Conservation (phyloP, 2,797 vertebrate species). For the Arctocebus calabarensis region DNA sequence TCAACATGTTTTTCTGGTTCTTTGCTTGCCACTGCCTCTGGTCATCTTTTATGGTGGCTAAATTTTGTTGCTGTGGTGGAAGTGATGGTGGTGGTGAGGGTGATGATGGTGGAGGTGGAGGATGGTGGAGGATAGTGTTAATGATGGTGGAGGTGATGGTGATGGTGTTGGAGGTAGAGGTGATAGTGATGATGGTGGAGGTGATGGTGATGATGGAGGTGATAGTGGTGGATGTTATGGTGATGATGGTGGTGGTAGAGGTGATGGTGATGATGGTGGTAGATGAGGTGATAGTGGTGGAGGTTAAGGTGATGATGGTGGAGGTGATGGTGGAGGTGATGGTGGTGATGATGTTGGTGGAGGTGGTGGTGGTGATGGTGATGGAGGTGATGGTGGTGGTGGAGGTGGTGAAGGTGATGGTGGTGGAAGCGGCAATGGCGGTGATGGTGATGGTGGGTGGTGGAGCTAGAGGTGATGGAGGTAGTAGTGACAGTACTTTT, state of each 20-base stretch:
- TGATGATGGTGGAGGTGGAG: not conserved
- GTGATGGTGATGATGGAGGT: too few species aligned
- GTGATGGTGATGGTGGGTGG: not conserved
- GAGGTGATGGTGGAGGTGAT: fast-evolving
- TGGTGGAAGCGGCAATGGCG: too few species aligned
- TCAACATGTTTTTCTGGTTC: fast-evolving
- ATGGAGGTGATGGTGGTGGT: not conserved
- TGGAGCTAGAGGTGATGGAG: too few species aligned
- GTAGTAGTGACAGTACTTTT: not conserved
- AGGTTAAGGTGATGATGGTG: fast-evolving
- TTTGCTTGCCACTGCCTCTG: not conserved
- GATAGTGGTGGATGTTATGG: fast-evolving
- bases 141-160: fast-evolving
- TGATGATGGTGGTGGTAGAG: fast-evolving
- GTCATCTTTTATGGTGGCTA: not conserved
- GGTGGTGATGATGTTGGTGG: not conserved
- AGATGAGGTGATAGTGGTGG: not conserved
- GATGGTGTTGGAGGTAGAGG: too few species aligned
- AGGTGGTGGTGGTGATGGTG: too few species aligned
- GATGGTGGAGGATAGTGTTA: fast-evolving
- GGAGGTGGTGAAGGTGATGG: fast-evolving
- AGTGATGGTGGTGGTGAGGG: too few species aligned
- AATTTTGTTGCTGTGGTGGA: not conserved
- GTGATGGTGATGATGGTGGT: not conserved
- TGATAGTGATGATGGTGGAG: fast-evolving